These are phyloP conservation scores for Heliopora coerulea DNA, from an alignment of 92 coral and sea anemone species.

Conservation along the genomic window DNA sequence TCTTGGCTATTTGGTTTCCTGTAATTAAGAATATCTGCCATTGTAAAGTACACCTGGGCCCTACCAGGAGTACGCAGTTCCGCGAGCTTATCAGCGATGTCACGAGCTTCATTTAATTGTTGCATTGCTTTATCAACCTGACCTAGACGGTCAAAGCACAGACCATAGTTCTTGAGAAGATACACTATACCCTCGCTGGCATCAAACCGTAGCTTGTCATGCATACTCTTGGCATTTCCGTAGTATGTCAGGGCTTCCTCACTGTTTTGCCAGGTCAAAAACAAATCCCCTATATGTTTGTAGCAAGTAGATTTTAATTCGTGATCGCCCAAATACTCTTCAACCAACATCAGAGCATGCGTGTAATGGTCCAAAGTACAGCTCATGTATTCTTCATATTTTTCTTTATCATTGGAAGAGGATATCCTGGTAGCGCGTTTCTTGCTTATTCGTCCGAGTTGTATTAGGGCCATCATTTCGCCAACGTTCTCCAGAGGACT, in stretches of 20 bases:
- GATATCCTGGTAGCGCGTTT: neutral
- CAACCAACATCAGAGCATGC: neutral
- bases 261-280: neutral
- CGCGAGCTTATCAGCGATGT: constrained; percentile 14
- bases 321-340: constrained; percentile 17
- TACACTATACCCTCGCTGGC: neutral
- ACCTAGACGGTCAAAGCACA: neutral
- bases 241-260: constrained; percentile 1
- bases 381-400: no score
- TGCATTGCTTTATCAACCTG: constrained; percentile 9
- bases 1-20: no score
- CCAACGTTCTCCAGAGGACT: neutral
- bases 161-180: constrained; percentile 21
- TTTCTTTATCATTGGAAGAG: neutral
- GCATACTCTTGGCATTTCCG: neutral
- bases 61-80: neutral
- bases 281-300: constrained; percentile 13
- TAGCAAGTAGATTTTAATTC: neutral
- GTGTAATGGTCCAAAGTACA: no score
- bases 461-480: no score
- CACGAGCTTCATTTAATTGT: constrained; percentile 4
- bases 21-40: no score
- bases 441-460: neutral
- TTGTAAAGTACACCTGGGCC: no score
- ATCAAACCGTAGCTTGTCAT: neutral